A percentile compares a stretch with the other conserved stretches of the same genome.
phyloP scores from a whole-genome alignment of 2,888 invertebrate species.

The Tuberolachnus salignus region DNA sequence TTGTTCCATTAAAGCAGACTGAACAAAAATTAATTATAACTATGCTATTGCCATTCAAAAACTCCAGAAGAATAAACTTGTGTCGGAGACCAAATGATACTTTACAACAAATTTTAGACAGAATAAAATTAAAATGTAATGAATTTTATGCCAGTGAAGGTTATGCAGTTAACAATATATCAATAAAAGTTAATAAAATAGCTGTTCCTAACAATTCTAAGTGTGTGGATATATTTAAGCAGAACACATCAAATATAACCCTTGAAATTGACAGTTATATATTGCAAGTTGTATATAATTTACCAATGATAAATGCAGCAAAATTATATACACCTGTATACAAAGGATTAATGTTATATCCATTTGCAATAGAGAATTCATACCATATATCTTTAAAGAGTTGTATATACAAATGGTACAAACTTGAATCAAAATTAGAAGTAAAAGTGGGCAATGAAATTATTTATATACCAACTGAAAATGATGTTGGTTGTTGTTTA shows the following conservation, averaged over 20 bases:
- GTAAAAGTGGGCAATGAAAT: conserved; percentile 66
- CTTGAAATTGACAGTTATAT: neutral
- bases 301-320: conserved; percentile 20
- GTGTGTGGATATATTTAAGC: conserved; percentile 20
- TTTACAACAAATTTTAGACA: neutral
- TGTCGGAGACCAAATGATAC: conserved; percentile 23
- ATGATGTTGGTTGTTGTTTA: conserved; percentile 73
- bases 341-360: conserved; percentile 43
- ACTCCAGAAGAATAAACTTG: neutral
- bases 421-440: conserved; percentile 9
- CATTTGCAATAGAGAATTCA: conserved; percentile 11
- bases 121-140: conserved; percentile 7
- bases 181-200: conserved; percentile 2
- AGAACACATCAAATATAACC: neutral
- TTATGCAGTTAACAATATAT: neutral
- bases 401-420: conserved; percentile 28
- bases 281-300: neutral
- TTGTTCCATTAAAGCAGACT: neutral
- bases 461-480: conserved; percentile 68
- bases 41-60: neutral
- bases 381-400: neutral
- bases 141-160: no score
- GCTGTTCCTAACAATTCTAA: neutral
- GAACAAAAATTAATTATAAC: neutral
- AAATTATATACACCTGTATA: neutral